phyloP scores from a whole-genome alignment of 2,113 vertebrate genomes.

The Gorsachius goisagi region DNA sequence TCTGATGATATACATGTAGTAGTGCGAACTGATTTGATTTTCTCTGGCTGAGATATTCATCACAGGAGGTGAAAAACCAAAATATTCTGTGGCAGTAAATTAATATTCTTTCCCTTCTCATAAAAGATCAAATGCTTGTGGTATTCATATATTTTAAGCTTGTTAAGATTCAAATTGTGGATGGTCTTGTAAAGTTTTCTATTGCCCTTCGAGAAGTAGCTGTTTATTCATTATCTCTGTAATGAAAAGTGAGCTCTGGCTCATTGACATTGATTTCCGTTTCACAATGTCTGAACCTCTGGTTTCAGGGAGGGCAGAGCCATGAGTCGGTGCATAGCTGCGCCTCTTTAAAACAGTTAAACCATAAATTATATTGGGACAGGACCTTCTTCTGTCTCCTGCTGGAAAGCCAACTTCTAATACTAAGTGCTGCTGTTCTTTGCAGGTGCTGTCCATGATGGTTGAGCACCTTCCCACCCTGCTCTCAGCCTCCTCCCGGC shows the following conservation, averaged over 20 bases:
- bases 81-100: constrained; percentile 18
- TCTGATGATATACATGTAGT: neutral
- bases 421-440: neutral
- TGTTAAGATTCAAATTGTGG: neutral
- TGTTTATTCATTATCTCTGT: constrained; percentile 32
- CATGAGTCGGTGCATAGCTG: neutral
- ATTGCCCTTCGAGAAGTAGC: neutral
- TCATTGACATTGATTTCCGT: neutral
- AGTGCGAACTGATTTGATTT: constrained; percentile 8
- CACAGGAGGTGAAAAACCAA: neutral
- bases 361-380: neutral
- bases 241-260: neutral
- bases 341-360: neutral
- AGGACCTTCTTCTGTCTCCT: neutral
- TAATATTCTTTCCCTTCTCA: neutral
- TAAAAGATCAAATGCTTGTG: neutral
- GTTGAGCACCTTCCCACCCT: neutral
- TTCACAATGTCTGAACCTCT: neutral
- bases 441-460: neutral
- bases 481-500: neutral
- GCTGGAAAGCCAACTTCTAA: neutral
- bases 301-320: neutral
- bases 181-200: constrained; percentile 1
- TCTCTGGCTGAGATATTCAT: neutral
- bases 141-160: neutral